phyloP scores from a whole-genome alignment of 2,113 vertebrate genomes.

The Anoplopoma fimbria region DNA sequence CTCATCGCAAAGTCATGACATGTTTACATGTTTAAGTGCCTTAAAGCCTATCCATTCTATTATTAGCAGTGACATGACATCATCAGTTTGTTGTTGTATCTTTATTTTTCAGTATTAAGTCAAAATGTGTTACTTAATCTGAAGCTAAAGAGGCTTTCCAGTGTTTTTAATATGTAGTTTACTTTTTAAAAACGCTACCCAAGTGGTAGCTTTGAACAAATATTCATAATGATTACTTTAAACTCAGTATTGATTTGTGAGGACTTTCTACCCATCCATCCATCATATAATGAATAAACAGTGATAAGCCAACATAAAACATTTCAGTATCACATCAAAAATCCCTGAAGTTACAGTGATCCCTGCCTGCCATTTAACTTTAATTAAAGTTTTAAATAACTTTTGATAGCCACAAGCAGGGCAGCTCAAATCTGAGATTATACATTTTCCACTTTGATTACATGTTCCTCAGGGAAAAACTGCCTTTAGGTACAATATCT shows the following conservation, averaged over 20 bases:
- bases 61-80: neutral
- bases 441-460: slow-evolving; percentile 11
- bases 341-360: neutral
- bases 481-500: neutral
- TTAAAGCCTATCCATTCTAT: too few species aligned
- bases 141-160: neutral
- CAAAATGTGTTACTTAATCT: neutral
- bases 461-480: slow-evolving; percentile 8
- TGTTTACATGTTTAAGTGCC: neutral
- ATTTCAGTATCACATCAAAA: neutral
- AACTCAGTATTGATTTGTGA: neutral
- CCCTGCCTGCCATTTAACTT: slow-evolving; percentile 3
- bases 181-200: neutral
- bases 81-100: neutral
- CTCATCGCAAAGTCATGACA: neutral
- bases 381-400: slow-evolving; percentile 24
- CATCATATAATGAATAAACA: neutral
- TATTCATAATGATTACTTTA: neutral
- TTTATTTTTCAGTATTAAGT: neutral
- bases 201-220: neutral
- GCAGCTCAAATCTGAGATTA: slow-evolving; percentile 5
- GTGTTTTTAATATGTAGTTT: neutral
- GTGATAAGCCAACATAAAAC: neutral
- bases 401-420: neutral
- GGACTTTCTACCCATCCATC: neutral